These are phyloP conservation scores for Hemicordylus capensis DNA, from an alignment of 2,113 vertebrate species.

Conservation along the genomic window DNA sequence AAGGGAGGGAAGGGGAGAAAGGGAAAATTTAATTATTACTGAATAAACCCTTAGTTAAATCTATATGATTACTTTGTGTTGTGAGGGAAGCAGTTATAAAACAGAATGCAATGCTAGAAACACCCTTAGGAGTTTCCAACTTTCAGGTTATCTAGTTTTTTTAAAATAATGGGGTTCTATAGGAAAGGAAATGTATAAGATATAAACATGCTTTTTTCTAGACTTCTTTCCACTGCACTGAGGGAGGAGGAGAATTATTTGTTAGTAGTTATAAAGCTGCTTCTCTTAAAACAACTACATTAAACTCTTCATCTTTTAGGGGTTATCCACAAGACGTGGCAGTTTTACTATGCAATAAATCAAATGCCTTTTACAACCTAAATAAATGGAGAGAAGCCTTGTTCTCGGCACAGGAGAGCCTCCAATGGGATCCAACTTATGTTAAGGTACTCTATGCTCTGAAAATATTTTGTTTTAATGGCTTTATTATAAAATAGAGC, in stretches of 20 bases:
- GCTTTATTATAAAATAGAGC: rapidly evolving
- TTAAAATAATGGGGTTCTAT: neutral
- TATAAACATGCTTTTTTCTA: neutral
- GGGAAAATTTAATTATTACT: too few species aligned
- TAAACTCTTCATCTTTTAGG: constrained; percentile 50
- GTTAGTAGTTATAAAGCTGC: neutral
- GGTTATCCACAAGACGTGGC: constrained; percentile 70
- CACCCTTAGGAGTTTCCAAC: neutral
- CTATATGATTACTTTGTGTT: too few species aligned
- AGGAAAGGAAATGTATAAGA: neutral
- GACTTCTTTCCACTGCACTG: neutral
- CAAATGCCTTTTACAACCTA: constrained; percentile 76
- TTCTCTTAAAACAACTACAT: neutral
- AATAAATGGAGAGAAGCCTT: constrained; percentile 73
- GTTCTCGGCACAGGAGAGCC: constrained; percentile 66
- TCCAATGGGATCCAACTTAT: constrained; percentile 66
- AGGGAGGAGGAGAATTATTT: neutral
- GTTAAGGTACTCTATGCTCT: constrained; percentile 72
- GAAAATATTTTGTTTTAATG: neutral
- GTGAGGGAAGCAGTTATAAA: too few species aligned
- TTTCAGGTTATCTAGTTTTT: neutral
- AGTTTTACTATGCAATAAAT: constrained; percentile 77
- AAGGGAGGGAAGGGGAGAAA: too few species aligned
- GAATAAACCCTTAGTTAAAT: too few species aligned
- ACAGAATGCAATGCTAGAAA: too few species aligned